These are phyloP conservation scores for Sula dactylatra DNA, from an alignment of 2,113 vertebrate species.

Conservation along the genomic window DNA sequence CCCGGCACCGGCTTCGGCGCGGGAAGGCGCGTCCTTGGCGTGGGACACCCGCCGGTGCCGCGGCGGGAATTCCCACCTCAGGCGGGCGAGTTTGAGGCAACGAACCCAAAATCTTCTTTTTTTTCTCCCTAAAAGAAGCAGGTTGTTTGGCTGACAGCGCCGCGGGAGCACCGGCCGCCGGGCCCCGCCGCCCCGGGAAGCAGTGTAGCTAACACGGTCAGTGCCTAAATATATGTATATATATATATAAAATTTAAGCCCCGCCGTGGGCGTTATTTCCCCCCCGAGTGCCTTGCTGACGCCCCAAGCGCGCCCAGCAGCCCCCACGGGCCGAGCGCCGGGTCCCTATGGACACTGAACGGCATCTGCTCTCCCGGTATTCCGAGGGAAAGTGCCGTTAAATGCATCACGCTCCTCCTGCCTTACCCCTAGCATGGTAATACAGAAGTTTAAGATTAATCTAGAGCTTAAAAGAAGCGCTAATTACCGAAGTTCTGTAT, in stretches of 20 bases:
- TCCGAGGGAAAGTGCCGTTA: too few relatives aligned
- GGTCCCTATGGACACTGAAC: fast-evolving
- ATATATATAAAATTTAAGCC: too few relatives aligned
- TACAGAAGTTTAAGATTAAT: fast-evolving
- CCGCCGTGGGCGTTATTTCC: fast-evolving
- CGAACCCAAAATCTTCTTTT: background rate
- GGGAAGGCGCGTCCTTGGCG: background rate
- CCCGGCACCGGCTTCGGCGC: too few relatives aligned
- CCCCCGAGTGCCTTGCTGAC: fast-evolving
- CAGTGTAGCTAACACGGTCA: fast-evolving
- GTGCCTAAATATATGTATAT: fast-evolving
- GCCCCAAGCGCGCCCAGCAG: background rate
- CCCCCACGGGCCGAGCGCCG: too few relatives aligned
- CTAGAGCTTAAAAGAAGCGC: fast-evolving
- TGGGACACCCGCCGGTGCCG: background rate
- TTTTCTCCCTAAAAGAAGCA: background rate
- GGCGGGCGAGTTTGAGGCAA: background rate
- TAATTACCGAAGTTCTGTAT: fast-evolving
- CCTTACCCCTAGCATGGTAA: too few relatives aligned
- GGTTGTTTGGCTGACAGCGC: background rate
- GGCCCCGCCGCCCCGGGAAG: background rate
- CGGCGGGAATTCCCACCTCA: fast-evolving
- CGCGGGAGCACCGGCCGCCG: background rate
- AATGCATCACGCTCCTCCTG: too few relatives aligned
- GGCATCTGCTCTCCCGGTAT: fast-evolving